These are phyloP conservation scores for Eupristina koningsbergeri DNA, from an alignment of 1,140 invertebrate genomes.

Conservation along the genomic window DNA sequence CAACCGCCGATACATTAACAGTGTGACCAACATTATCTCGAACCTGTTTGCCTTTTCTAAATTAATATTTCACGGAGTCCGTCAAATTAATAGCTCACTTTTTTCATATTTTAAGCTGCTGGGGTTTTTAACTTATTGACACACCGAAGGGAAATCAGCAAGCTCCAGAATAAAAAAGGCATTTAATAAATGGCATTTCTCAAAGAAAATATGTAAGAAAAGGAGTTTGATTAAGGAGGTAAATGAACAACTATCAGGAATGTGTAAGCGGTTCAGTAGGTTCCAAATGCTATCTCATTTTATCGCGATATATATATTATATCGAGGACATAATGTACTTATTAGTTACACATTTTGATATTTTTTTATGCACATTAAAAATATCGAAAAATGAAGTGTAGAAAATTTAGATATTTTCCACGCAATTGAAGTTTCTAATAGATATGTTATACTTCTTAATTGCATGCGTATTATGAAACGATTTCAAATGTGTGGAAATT, in stretches of 20 bases:
- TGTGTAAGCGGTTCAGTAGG: background rate
- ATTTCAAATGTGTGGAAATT: background rate
- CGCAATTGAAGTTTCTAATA: background rate
- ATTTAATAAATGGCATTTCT: background rate
- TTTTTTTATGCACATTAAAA: background rate
- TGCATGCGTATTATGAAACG: background rate
- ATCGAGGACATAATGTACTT: background rate
- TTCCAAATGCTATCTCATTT: background rate
- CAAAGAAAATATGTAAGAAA: background rate
- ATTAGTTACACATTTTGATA: too few relatives aligned
- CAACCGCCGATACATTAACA: background rate
- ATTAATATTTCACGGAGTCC: conserved; percentile 5
- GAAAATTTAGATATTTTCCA: background rate
- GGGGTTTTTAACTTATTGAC: background rate
- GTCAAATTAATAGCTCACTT: background rate
- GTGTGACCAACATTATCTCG: conserved; percentile 9
- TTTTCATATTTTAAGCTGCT: background rate
- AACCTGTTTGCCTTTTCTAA: conserved; percentile 16
- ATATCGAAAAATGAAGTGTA: background rate
- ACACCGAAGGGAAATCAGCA: background rate
- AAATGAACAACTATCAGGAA: background rate
- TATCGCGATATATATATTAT: background rate
- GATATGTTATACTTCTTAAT: background rate
- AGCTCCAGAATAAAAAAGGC: background rate
- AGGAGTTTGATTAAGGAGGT: background rate